Percentiles rank a stretch among this genome's conserved stretches.
These are phyloP conservation scores for Drosophila subquinaria DNA, from an alignment of 2,888 invertebrate genomes.

Conservation along the genomic window DNA sequence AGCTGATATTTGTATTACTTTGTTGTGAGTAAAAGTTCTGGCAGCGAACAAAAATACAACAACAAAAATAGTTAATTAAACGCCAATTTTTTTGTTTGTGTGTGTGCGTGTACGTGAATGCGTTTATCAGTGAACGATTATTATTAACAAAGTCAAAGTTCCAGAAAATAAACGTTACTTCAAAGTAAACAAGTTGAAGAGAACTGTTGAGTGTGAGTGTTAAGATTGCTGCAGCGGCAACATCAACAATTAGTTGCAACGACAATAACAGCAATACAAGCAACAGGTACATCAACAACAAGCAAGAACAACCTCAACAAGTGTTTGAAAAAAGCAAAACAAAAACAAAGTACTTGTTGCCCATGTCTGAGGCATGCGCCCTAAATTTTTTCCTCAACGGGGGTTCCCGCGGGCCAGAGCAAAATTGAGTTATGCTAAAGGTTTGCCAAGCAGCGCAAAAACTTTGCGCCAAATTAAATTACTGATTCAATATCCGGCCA, in stretches of 20 bases:
- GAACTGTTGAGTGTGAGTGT: conserved; percentile 6
- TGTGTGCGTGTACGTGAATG: conserved; percentile 1
- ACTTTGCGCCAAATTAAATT: conserved; percentile 56
- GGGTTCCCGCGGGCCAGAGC: conserved; percentile 28
- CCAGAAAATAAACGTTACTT: conserved; percentile 11
- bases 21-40: conserved; percentile 7
- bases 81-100: conserved; percentile 12
- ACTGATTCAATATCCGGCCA: conserved; percentile 25
- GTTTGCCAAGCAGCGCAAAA: conserved; percentile 34
- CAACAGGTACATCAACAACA: not conserved
- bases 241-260: conserved; percentile 13
- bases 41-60: not conserved
- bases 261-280: conserved; percentile 1
- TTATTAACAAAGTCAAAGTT: conserved; percentile 3
- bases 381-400: conserved; percentile 10
- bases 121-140: conserved; percentile 24
- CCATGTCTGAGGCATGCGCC: conserved; percentile 36
- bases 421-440: conserved; percentile 54
- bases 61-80: not conserved
- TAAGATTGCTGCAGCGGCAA: not conserved
- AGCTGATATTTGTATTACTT: not conserved
- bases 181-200: conserved; percentile 3
- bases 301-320: conserved; percentile 36
- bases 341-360: conserved; percentile 10
- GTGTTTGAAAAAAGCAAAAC: conserved; percentile 30